Base-by-base conservation (phyloP, 53 echinoderm and acorn worm genomes). In the Pentamera pediparva region DNA sequence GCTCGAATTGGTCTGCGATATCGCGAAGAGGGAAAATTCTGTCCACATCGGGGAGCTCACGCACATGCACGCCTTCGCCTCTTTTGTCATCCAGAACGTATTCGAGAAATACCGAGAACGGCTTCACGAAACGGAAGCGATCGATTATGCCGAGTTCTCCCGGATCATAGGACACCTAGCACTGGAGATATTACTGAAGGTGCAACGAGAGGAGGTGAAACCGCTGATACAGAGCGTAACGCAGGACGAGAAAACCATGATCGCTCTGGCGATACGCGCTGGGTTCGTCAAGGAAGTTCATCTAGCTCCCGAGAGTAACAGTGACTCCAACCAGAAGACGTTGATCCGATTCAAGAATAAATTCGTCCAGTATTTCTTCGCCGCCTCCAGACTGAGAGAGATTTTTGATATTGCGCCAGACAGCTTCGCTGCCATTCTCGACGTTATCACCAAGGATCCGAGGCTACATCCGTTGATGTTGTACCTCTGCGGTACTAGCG, bases 11-110 rank as follows among this genome's bases (percentile, higher is more conserved):
- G 43, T 67, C 67, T 67, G 67, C 45, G 67, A 67, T 28, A 67
- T 67, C 24, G 41, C 67, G 3, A 67, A 41, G n/a, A 39, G 67
- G 9, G 24, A 20, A 12, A 67, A 67, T 18, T 67, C 67, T 13
- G 30, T 67, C 3, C 43, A 29, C 27, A 67, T 67, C 41, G 67
- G 43, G 5, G 67, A 67, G 20, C 41, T 67, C 30, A 26, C 45
- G 28, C 67, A 67, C 30, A 45, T 67, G 47, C 67, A 67, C 13
- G 67, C 45, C 1, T 41, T 67, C 27, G 37, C 30, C 8, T 67
- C 67, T 11, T 67, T 67, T 45, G 67, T 67, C 39, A 41, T 67
- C 45, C 67, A 67, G 45, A 67, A 67, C 67, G 39, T 30, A 10
- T 67, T 67, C 30, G 67, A 39, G 26, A 67, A 67, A 39, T 43